Percentiles rank a stretch among this genome's conserved stretches.
phyloP scores from a whole-genome alignment of 2,888 invertebrate genomes.

The Nomada lathburiana region DNA sequence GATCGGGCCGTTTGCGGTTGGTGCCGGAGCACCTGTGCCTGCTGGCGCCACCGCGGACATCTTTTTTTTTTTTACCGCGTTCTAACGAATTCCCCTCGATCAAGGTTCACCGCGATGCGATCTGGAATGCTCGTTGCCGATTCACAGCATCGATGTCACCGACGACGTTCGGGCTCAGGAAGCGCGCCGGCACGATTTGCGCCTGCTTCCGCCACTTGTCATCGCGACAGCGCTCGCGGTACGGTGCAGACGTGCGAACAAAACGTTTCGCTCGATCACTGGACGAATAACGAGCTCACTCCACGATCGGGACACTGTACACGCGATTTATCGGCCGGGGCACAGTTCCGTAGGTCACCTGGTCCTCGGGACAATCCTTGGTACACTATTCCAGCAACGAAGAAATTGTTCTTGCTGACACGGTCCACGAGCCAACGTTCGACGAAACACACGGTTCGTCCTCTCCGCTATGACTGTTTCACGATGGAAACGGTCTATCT shows the following conservation, averaged over 20 bases:
- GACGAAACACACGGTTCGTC: no score
- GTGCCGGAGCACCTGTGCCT: slow-evolving; percentile 77
- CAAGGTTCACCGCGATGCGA: background rate
- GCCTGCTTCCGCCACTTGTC: slow-evolving; percentile 73
- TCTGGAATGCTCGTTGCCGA: background rate
- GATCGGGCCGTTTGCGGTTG: slow-evolving; percentile 80
- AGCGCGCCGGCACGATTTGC: slow-evolving; percentile 66
- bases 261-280: background rate
- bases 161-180: slow-evolving; percentile 44
- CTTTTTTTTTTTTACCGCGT: slow-evolving; percentile 45
- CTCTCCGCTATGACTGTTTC: no score
- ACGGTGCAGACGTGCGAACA: background rate
- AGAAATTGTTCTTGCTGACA: background rate
- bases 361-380: background rate
- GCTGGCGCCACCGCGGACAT: slow-evolving; percentile 83
- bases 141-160: slow-evolving; percentile 66
- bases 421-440: no score
- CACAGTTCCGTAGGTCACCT: slow-evolving; percentile 7
- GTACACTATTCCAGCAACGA: no score
- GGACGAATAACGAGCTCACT: slow-evolving; percentile 45
- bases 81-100: slow-evolving; percentile 15
- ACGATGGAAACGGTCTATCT: background rate
- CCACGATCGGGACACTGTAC: slow-evolving; percentile 48
- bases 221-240: slow-evolving; percentile 58
- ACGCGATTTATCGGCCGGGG: background rate